Base-by-base conservation (phyloP, 2,797 vertebrate genomes). In the Emys orbicularis region DNA sequence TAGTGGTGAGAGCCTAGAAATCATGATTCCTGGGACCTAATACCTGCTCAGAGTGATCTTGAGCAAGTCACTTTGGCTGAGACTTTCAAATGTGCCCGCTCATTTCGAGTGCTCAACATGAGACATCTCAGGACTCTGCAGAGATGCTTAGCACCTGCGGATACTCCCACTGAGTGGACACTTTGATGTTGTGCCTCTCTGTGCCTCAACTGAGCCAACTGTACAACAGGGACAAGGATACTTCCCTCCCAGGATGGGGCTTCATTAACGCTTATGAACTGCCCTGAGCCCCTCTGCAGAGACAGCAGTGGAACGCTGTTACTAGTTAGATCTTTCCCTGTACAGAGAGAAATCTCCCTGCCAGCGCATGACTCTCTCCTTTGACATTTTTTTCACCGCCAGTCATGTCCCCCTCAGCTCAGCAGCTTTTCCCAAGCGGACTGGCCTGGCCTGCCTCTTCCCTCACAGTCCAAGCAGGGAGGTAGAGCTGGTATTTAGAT, bases 201-300 rank as follows among this genome's bases (percentile, higher is more conserved):
- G 1, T 90, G 84, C 68, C 90, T 92, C 1, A 0, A 23, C 53
- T 82, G 83, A 81, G 72, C 53, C 56, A n/a, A n/a, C 37, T 61
- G 4, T 34, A 37, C 12, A 31, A 27, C 0, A 29, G 50, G 79
- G 37, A 41, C 61, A 72, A 72, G n/a, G 21, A 2, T n/a, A 7
- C 53, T 37, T 96, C 79, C 50, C 57, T 82, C 47, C 54, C 1
- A 16, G 27, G 0, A 50, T 16, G 31, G 21, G 79, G 6, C 81
- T 54, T 59, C 12, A 5, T 4, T 44, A 57, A 11, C 18, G 29
- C 84, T 89, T 85, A 2, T 56, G 5, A 79, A 61, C 31, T 81
- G 29, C 1, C 1, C 41, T 79, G 41, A 6, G n/a, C 18, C 74
- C 72, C 0, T 0, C 19, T 4, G 50, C 54, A 54, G 74, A 94